These are phyloP conservation scores for Sinodicranocentrus sp. DNA, from an alignment of 2,888 invertebrate genomes.

Conservation along the genomic window DNA sequence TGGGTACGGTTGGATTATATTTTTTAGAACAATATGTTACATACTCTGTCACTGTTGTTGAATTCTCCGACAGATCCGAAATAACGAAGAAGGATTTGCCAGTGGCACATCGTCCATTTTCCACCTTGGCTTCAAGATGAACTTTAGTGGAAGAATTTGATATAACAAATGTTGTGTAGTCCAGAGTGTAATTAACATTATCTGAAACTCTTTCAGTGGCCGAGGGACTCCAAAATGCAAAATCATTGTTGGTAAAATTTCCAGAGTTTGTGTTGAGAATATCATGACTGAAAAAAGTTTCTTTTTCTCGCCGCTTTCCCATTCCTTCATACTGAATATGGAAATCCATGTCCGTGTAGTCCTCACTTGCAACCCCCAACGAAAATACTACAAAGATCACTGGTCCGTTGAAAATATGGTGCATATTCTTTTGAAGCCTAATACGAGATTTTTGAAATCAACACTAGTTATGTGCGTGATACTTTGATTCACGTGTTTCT, in stretches of 20 bases:
- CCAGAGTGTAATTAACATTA: background rate
- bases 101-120: background rate
- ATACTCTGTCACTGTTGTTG: background rate
- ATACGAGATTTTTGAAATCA: too few relatives aligned
- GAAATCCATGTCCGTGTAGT: constrained; percentile 24
- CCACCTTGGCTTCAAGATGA: background rate
- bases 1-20: too few relatives aligned
- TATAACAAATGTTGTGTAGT: constrained; percentile 1
- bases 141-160: constrained; percentile 21
- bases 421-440: constrained; percentile 8
- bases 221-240: background rate
- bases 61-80: constrained; percentile 18
- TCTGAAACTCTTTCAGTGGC: background rate
- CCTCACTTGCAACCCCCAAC: background rate
- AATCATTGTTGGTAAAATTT: background rate
- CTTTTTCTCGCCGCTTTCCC: background rate
- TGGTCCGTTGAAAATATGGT: constrained; percentile 27
- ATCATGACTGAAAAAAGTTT: background rate
- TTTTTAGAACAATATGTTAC: background rate
- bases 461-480: too few relatives aligned
- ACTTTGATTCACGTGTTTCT: too few relatives aligned
- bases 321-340: constrained; percentile 18
- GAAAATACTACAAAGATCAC: constrained; percentile 30
- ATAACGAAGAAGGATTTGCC: background rate
- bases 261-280: background rate